These are phyloP conservation scores for Ephydatia muelleri DNA, from an alignment of 37 sponge, comb jelly and placozoan genomes.

Conservation along the genomic window DNA sequence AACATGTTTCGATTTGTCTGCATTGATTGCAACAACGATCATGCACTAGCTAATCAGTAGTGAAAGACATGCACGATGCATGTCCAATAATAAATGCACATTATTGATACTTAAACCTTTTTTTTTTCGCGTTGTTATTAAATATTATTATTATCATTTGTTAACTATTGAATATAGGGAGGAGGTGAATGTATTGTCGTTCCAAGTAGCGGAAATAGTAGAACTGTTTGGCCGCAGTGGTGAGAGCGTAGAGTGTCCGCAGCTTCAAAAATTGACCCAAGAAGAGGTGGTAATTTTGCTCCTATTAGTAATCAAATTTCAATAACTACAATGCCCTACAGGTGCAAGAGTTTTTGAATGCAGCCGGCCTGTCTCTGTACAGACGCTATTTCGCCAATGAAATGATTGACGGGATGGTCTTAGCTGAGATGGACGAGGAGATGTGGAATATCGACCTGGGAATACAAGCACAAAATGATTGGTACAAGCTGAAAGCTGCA, in stretches of 20 bases:
- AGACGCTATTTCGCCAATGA: not conserved
- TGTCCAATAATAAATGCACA: too few species aligned
- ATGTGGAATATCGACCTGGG: not conserved
- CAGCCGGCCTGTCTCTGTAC: not conserved
- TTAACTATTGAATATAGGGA: not conserved
- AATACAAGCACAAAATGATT: not conserved
- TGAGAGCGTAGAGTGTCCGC: not conserved
- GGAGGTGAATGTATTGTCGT: not conserved
- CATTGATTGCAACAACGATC: too few species aligned
- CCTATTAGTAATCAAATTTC: not conserved
- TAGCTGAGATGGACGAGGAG: not conserved
- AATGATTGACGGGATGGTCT: not conserved
- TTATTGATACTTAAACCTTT: too few species aligned
- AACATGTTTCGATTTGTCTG: too few species aligned
- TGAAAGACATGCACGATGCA: too few species aligned
- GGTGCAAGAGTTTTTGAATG: not conserved
- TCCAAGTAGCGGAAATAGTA: not conserved
- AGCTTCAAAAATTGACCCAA: not conserved
- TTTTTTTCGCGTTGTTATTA: too few species aligned
- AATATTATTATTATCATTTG: too few species aligned
- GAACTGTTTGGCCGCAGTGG: not conserved
- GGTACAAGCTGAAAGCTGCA: not conserved
- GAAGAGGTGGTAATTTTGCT: not conserved
- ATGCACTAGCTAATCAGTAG: too few species aligned
- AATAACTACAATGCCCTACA: not conserved